phyloP scores from a whole-genome alignment of 2,888 invertebrate genomes.

The Chironomus riparius region DNA sequence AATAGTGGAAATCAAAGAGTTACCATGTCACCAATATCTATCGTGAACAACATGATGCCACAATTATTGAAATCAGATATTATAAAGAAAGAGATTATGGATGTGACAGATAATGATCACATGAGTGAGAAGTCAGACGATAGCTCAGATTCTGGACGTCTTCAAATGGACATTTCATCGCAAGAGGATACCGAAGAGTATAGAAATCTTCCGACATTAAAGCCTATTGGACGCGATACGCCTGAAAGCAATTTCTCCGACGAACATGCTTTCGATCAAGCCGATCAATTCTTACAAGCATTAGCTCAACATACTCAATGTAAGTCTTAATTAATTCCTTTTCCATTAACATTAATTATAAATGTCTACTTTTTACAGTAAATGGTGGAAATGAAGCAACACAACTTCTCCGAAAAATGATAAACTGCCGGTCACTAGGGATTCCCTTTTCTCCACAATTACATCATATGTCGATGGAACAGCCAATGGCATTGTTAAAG shows the following conservation, averaged over 20 bases:
- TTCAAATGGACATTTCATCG: slow-evolving; percentile 58
- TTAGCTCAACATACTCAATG: slow-evolving; percentile 40
- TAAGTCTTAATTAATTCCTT: slow-evolving; percentile 30
- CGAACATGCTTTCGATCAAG: slow-evolving; percentile 34
- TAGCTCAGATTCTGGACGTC: slow-evolving; percentile 61
- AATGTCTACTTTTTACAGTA: slow-evolving; percentile 36
- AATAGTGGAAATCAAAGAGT: neutral
- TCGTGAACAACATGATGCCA: slow-evolving; percentile 25
- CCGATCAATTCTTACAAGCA: slow-evolving; percentile 44
- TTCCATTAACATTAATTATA: neutral
- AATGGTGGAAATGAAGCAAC: slow-evolving; percentile 60
- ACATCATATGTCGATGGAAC: slow-evolving; percentile 36
- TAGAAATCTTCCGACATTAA: slow-evolving; percentile 27
- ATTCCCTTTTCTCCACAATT: slow-evolving; percentile 54
- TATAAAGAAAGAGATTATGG: slow-evolving; percentile 23
- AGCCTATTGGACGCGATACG: slow-evolving; percentile 30
- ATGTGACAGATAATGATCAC: slow-evolving; percentile 24
- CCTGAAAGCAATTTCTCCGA: slow-evolving; percentile 41
- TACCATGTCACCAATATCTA: slow-evolving; percentile 2
- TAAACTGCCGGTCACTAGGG: slow-evolving; percentile 65
- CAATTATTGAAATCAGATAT: slow-evolving; percentile 28
- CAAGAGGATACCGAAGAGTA: slow-evolving; percentile 36
- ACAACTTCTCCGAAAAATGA: slow-evolving; percentile 63
- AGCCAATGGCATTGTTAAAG: slow-evolving; percentile 41
- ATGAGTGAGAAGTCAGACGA: slow-evolving; percentile 41